A percentile compares a stretch with the other conserved stretches of the same genome.
phyloP scores from a whole-genome alignment of 1,140 invertebrate species.

The Caerostris extrusa region DNA sequence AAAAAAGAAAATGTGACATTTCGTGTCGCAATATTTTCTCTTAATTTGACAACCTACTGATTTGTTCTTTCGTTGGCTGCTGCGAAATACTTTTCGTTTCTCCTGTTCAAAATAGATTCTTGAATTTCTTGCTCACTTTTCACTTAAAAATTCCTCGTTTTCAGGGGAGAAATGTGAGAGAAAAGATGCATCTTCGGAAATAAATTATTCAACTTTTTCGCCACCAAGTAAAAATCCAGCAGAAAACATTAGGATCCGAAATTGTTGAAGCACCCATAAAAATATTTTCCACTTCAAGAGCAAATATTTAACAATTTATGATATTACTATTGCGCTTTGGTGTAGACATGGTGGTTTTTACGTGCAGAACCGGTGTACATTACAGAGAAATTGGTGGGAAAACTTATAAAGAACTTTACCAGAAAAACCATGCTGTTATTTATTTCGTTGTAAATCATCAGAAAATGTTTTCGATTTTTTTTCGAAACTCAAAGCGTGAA shows the following conservation, averaged over 20 bases:
- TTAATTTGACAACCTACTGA: not conserved
- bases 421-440: not conserved
- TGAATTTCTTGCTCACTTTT: too few relatives aligned
- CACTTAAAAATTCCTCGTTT: too few relatives aligned
- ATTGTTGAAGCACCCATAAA: not conserved
- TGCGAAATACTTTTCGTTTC: too few relatives aligned
- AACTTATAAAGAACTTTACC: not conserved
- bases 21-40: not conserved
- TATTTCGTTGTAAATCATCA: not conserved
- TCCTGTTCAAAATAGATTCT: not conserved
- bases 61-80: not conserved
- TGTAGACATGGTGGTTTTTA: not conserved
- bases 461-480: not conserved
- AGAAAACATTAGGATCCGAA: not conserved
- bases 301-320: not conserved
- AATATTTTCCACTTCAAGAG: not conserved
- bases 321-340: not conserved
- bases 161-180: not conserved
- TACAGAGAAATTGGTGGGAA: not conserved
- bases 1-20: too few relatives aligned
- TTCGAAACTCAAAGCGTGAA: not conserved
- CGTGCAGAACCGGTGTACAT: too few relatives aligned
- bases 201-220: not conserved
- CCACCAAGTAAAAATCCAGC: not conserved
- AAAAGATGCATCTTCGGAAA: not conserved